These are phyloP conservation scores for Oscheius sp. DNA, from an alignment of 2,888 invertebrate genomes.

Conservation along the genomic window DNA sequence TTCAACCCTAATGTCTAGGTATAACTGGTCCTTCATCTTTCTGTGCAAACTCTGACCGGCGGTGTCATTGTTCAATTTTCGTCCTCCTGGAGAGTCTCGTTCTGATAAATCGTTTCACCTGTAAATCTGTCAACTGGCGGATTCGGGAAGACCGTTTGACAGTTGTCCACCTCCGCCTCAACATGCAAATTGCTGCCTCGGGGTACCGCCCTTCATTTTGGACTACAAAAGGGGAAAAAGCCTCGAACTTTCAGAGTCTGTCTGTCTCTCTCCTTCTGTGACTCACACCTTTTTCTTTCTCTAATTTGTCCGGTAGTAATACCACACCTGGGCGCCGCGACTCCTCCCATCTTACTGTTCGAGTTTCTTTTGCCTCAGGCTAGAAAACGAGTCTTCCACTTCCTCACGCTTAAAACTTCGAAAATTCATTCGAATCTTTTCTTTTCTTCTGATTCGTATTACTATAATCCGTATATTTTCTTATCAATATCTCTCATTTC, in stretches of 20 bases:
- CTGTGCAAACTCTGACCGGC: neutral
- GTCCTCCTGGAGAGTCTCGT: neutral
- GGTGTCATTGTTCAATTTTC: neutral
- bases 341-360: constrained; percentile 21
- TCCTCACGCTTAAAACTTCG: neutral
- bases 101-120: constrained; percentile 2
- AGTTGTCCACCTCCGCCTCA: neutral
- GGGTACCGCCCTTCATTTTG: constrained; percentile 8
- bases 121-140: constrained; percentile 21
- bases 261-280: neutral
- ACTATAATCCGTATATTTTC: neutral
- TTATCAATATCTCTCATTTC: neutral
- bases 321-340: neutral
- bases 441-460: neutral
- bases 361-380: constrained; percentile 27
- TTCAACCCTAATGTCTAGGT: neutral
- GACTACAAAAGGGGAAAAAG: constrained; percentile 5
- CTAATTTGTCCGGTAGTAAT: constrained; percentile 3
- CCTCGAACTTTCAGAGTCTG: neutral
- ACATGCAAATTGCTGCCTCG: constrained; percentile 20
- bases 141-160: neutral
- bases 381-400: constrained; percentile 23
- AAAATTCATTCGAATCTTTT: too few species aligned
- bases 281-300: neutral
- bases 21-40: neutral